Base-by-base conservation (phyloP, 2,888 invertebrate species). In the Spilarctia lutea region DNA sequence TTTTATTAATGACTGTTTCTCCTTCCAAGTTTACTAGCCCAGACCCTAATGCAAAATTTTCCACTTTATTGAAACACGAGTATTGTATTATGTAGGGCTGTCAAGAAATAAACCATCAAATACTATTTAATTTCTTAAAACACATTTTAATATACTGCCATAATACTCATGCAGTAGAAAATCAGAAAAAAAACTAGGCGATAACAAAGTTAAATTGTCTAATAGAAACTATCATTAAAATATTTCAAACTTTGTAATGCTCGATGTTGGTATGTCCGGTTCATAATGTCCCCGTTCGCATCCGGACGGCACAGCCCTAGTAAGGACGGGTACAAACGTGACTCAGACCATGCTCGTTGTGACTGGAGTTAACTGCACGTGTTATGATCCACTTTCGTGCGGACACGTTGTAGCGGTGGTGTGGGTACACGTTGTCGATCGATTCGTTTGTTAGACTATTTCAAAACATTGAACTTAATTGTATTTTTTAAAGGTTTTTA, bases 341-440 rank as follows among this genome's bases (percentile, higher is more conserved):
- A 83, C 79, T 35, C 48, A 11, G 65, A 60, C 52, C 85, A 85
- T 85, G 85, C 76, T 72, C 63, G 68, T 33, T 35, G 63, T 20
- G 52, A 24, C 42, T 65, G 48, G 48, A 67, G 67, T 18, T 63
- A 63, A 42, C 24, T 71, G 68, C 81, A 75, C 80, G 78, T 75
- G 76, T 68, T 73, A 33, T 67, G 65, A n/a, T 69, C 73, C 56
- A 74, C 81, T 80, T 82, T 79, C 77, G 63, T 72, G 60, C 65
- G 76, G 39, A 71, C 75, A 75, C 75, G 75, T 75, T 68, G 68
- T 65, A 8, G 1, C 13, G 30, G 16, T 60, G 27, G 60, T 56
- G 69, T 35, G n/a, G 30, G 39, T 10, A 42, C 73, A 67, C 60
- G 42, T 45, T 60, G 35, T 30, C 42, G 30, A 10, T 39, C 24